Conservation (phyloP, 2,797 vertebrate genomes). For the Notamacropus eugenii region DNA sequence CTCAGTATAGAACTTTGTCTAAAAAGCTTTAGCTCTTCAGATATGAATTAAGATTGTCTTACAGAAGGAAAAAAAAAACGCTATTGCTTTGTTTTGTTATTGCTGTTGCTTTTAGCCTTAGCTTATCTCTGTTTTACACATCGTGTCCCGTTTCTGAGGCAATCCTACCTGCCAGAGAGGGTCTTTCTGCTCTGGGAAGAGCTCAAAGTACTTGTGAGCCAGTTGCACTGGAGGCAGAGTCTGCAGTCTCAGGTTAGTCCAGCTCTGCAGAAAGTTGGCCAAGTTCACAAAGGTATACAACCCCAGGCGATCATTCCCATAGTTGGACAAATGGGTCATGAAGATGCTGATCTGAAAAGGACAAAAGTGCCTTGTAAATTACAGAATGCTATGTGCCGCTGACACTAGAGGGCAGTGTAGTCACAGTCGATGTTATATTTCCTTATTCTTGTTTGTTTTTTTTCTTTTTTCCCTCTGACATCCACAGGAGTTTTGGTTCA, state of each 20-base stretch:
- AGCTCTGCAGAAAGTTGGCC: conserved; percentile 93
- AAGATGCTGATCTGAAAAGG: conserved; percentile 95
- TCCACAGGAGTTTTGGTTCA: conserved; percentile 11
- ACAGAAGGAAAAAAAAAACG: neutral
- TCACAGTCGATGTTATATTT: neutral
- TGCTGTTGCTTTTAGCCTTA: neutral
- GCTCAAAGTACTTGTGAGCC: conserved; percentile 95
- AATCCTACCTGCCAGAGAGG: conserved; percentile 97
- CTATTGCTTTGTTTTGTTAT: no score
- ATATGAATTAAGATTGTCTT: neutral
- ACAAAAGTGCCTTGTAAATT: conserved; percentile 24
- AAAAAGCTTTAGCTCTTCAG: no score
- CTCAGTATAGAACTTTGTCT: no score
- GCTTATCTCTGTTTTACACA: neutral
- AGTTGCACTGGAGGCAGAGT: conserved; percentile 93
- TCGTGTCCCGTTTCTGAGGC: neutral
- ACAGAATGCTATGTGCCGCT: neutral
- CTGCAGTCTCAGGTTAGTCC: conserved; percentile 93
- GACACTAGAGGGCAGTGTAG: conserved; percentile 81
- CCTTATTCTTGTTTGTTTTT: neutral
- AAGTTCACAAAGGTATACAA: conserved; percentile 96
- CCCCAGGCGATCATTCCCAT: conserved; percentile 96
- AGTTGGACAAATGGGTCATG: conserved; percentile 99
- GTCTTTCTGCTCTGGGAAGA: conserved; percentile 95
- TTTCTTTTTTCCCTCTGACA: neutral